Evolutionary conservation across 2,113 vertebrate species (phyloP).

Genomic region (Dryoscopus gambensis): DNA sequence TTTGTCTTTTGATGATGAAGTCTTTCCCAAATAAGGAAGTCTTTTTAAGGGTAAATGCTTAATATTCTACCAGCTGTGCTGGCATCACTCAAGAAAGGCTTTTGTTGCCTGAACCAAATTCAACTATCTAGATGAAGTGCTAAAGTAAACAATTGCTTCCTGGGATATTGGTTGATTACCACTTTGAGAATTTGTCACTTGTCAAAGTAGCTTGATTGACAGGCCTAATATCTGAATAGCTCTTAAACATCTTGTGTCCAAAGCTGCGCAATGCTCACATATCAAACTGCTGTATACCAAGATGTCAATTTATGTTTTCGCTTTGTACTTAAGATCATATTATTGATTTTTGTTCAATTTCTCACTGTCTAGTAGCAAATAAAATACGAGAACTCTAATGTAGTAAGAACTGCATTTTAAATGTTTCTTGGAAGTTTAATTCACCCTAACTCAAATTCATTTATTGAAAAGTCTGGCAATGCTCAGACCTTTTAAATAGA

Average conservation of each 20-base stretch:
- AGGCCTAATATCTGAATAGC: neutral
- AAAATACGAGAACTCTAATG: neutral
- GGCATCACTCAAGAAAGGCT: neutral
- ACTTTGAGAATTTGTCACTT: neutral
- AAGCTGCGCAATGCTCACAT: neutral
- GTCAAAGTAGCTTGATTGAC: neutral
- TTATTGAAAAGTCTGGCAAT: neutral
- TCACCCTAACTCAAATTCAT: neutral
- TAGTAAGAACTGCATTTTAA: neutral
- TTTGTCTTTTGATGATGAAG: neutral
- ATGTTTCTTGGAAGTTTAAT: neutral
- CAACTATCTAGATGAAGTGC: neutral
- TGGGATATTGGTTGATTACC: neutral
- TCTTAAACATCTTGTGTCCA: neutral
- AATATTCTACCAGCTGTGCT: neutral
- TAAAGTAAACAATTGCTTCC: neutral
- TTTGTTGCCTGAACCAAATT: neutral
- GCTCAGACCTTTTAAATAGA: neutral
- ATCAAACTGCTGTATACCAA: neutral
- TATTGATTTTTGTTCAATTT: conserved; percentile 7
- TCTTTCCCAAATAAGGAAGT: neutral
- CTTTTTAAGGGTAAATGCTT: neutral
- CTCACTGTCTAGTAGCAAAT: neutral
- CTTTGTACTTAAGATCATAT: neutral
- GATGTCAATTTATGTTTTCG: neutral